phyloP scores from a whole-genome alignment of 2,113 vertebrate genomes.

The Eretmochelys imbricata region DNA sequence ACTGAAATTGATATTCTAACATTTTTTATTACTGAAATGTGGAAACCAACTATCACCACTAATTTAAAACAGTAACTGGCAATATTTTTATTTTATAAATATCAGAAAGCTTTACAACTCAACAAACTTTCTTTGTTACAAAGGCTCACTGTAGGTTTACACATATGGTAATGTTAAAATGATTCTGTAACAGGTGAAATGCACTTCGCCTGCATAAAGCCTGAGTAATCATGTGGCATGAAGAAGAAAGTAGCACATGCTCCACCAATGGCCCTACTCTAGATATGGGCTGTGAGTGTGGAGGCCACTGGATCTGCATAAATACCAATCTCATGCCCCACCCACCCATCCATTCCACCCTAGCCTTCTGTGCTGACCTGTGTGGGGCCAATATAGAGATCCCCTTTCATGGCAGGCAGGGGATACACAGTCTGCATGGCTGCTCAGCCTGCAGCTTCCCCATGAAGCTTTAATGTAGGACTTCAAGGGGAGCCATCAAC shows the following conservation, averaged over 20 bases:
- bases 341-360: neutral
- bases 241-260: neutral
- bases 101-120: constrained; percentile 23
- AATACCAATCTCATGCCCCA: neutral
- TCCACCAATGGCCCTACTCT: constrained; percentile 8
- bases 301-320: neutral
- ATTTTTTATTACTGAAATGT: neutral
- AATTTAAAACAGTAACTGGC: neutral
- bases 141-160: constrained; percentile 28
- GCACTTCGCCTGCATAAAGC: neutral
- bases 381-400: neutral
- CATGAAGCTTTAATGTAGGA: neutral
- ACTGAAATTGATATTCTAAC: neutral
- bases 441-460: neutral
- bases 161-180: constrained; percentile 28
- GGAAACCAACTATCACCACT: constrained; percentile 8
- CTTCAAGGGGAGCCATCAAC: neutral
- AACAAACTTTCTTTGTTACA: constrained; percentile 30
- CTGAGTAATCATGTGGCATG: neutral
- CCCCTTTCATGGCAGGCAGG: neutral
- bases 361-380: neutral
- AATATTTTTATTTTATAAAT: constrained; percentile 22
- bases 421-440: neutral
- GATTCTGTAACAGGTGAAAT: constrained; percentile 32
- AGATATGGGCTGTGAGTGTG: neutral